Evolutionary conservation across 2,888 invertebrate species (phyloP), one percentile per base, ranked within the genome.

Genomic region (Heteropelma amictum): DNA sequence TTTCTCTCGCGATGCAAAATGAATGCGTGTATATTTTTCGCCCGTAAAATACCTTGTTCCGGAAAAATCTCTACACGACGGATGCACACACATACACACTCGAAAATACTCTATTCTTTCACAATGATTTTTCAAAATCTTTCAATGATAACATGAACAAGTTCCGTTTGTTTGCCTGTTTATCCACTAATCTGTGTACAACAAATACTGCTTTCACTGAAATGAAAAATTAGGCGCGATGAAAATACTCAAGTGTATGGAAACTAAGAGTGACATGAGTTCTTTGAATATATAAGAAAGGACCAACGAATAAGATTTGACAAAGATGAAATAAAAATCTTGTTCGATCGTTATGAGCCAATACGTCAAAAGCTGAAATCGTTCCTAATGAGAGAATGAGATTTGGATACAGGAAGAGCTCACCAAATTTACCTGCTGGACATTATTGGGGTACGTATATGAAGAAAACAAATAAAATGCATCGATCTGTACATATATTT

Each of bases 21-120:
- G 72, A 76, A 77, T 73, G 72, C 53, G 58, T 70, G 64, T 76
- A 74, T 78, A 73, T 79, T 76, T 79, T 80, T 79, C 64, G 69
- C 77, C 56, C 71, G 68, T 45, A 58, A 72, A 56, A 42, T 77
- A 61, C 65, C 40, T 38, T 74, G 65, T 68, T 58, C 45, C 69
- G 8, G 33, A 26, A 38, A 21, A 47, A 53, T 19, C 17, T 12
- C n/a, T 21, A 7, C 10, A 10, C 33, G n/a, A 3, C n/a, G 21
- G 19, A 12, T 10, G 19, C 1, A 10, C 12, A 54, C 33, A 10
- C 21, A 14, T 3, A 30, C n/a, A 60, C 12, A 51, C 12, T 64
- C 10, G 28, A 53, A 63, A 3, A 42, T 12, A 28, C 42, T 28
- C 42, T 58, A 58, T 58, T 58, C 42, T 58, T 58, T n/a, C 42